Percentiles rank a stretch among this genome's conserved stretches.
phyloP scores from a whole-genome alignment of 2,797 vertebrate species.

The Peromyscus eremicus region DNA sequence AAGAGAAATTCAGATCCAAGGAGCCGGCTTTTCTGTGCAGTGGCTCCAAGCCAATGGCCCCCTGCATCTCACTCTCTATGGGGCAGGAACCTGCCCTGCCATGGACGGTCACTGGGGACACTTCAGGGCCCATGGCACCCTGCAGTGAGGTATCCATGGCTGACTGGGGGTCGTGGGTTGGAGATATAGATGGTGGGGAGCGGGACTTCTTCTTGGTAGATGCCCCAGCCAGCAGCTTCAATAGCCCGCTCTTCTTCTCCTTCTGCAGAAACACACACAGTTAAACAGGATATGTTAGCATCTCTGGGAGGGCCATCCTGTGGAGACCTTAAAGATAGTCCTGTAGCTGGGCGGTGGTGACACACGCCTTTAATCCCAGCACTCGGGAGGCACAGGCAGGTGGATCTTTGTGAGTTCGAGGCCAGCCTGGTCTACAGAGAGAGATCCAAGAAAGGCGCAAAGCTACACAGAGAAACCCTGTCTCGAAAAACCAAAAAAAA shows the following conservation, averaged over 20 bases:
- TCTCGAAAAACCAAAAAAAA: too few species aligned
- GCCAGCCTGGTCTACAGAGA: too few species aligned
- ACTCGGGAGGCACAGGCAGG: too few species aligned
- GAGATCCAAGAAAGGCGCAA: too few species aligned
- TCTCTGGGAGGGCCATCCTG: neutral
- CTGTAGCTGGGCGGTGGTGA: too few species aligned
- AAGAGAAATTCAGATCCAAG: constrained; percentile 97
- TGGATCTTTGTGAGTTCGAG: too few species aligned
- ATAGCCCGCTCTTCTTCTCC: constrained; percentile 96
- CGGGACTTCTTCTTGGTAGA: constrained; percentile 97
- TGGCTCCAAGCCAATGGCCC: constrained; percentile 95
- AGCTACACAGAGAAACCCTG: too few species aligned
- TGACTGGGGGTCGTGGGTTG: constrained; percentile 91
- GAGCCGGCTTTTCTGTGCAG: constrained; percentile 98
- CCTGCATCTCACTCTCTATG: constrained; percentile 97
- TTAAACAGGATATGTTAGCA: neutral
- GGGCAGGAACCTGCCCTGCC: constrained; percentile 97
- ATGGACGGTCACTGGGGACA: constrained; percentile 90
- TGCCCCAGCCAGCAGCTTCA: constrained; percentile 96
- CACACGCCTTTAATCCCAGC: too few species aligned
- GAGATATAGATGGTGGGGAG: constrained; percentile 95
- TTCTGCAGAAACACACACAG: constrained; percentile 90
- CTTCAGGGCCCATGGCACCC: constrained; percentile 88
- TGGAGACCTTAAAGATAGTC: neutral
- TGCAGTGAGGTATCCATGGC: constrained; percentile 85